Evolutionary conservation across 2,797 vertebrate genomes (phyloP).

Genomic region (Poeciliopsis paucimaculata): DNA sequence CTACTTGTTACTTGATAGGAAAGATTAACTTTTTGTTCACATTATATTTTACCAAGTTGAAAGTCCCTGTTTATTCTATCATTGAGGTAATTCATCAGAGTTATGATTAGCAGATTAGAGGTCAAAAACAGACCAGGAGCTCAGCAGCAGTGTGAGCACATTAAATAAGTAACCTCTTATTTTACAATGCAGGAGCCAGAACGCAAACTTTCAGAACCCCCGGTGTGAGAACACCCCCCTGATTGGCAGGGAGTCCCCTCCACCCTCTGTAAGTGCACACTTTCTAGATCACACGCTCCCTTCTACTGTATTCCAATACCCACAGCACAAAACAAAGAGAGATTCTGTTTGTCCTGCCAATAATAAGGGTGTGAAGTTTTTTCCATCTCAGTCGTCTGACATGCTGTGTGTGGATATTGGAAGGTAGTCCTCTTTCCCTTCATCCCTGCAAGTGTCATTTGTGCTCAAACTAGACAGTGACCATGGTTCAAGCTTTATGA

Average conservation of each 20-base stretch:
- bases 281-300: conserved; percentile 78
- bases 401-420: conserved; percentile 71
- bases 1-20: conserved; percentile 20
- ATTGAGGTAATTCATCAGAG: conserved; percentile 29
- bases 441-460: conserved; percentile 69
- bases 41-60: conserved; percentile 6
- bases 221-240: conserved; percentile 99
- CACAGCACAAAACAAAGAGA: conserved; percentile 48
- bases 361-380: conserved; percentile 5
- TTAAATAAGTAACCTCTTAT: conserved; percentile 82
- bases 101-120: conserved; percentile 34
- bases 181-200: conserved; percentile 93
- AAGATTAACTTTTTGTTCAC: conserved; percentile 22
- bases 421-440: conserved; percentile 63
- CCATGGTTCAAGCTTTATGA: conserved; percentile 51
- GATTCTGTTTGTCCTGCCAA: not conserved
- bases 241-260: conserved; percentile 99
- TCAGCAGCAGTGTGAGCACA: conserved; percentile 55
- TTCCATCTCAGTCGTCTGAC: conserved; percentile 2
- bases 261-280: conserved; percentile 97
- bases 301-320: conserved; percentile 72
- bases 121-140: conserved; percentile 22
- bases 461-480: conserved; percentile 58
- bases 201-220: conserved; percentile 99
- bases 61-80: conserved; percentile 15